These are phyloP conservation scores for Drosophila jambulina DNA, from an alignment of 1,140 invertebrate genomes.

Conservation along the genomic window DNA sequence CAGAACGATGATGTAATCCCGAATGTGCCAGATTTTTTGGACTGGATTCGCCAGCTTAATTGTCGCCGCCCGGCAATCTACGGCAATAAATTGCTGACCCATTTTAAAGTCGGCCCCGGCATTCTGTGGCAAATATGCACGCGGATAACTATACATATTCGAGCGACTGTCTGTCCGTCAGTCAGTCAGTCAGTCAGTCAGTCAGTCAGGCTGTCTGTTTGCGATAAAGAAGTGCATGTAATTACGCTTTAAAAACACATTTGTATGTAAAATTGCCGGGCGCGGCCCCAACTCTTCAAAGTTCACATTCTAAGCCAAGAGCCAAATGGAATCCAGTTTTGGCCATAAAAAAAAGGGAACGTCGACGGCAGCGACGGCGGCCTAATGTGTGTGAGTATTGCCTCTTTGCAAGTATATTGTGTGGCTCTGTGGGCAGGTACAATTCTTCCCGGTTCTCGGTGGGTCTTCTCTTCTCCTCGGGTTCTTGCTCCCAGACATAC, in stretches of 20 bases:
- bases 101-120: conserved; percentile 63
- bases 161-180: conserved; percentile 8
- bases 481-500: conserved; percentile 45
- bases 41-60: conserved; percentile 74
- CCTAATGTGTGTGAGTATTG: neutral
- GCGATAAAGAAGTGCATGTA: conserved; percentile 79
- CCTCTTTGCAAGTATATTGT: conserved; percentile 12
- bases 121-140: conserved; percentile 55
- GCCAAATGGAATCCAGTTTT: conserved; percentile 76
- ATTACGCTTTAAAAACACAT: conserved; percentile 75
- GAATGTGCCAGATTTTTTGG: conserved; percentile 70
- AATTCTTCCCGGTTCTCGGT: conserved; percentile 48
- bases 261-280: conserved; percentile 64
- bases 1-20: conserved; percentile 72
- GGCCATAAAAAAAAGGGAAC: conserved; percentile 80
- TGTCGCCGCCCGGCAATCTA: conserved; percentile 64
- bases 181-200: conserved; percentile 9
- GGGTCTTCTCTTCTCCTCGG: conserved; percentile 42
- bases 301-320: conserved; percentile 74
- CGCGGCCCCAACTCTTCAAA: conserved; percentile 42
- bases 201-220: conserved; percentile 19
- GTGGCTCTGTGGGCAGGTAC: conserved; percentile 29
- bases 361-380: conserved; percentile 45
- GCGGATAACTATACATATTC: conserved; percentile 23
- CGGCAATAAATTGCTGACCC: conserved; percentile 77